Evolutionary conservation across 2,113 vertebrate genomes (phyloP).

Genomic region (Chamaetylas fuelleborni): DNA sequence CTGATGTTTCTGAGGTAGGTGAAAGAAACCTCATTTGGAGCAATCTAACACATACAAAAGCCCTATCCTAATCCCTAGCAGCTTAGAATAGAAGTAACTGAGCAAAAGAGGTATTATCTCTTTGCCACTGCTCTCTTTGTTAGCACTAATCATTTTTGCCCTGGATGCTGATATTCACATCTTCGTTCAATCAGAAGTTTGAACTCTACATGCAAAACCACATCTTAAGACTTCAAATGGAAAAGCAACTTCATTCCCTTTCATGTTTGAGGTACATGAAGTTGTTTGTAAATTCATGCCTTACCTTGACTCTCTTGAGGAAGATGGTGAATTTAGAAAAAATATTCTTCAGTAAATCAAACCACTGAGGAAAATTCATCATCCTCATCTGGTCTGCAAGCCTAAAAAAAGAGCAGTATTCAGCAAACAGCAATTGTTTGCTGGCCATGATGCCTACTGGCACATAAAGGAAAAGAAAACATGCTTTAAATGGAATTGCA

Average conservation of each 20-base stretch:
- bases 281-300: background rate
- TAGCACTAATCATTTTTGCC: background rate
- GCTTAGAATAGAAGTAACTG: background rate
- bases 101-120: background rate
- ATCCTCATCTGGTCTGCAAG: conserved; percentile 94
- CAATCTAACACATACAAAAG: background rate
- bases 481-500: background rate
- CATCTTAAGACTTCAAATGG: background rate
- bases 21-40: conserved; percentile 16
- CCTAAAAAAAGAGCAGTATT: conserved; percentile 69
- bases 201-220: background rate
- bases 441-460: background rate
- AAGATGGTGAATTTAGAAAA: conserved; percentile 91
- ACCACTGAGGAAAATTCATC: conserved; percentile 96
- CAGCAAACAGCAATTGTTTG: background rate
- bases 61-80: background rate
- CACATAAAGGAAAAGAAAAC: background rate
- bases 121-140: conserved; percentile 1
- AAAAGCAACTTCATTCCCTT: background rate
- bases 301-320: conserved; percentile 93
- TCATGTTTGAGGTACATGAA: background rate
- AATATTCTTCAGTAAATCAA: conserved; percentile 86
- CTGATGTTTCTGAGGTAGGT: background rate
- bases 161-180: background rate
- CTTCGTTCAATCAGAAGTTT: background rate